These are phyloP conservation scores for Rotaria macrura DNA, from an alignment of 2,888 invertebrate genomes.

Conservation along the genomic window DNA sequence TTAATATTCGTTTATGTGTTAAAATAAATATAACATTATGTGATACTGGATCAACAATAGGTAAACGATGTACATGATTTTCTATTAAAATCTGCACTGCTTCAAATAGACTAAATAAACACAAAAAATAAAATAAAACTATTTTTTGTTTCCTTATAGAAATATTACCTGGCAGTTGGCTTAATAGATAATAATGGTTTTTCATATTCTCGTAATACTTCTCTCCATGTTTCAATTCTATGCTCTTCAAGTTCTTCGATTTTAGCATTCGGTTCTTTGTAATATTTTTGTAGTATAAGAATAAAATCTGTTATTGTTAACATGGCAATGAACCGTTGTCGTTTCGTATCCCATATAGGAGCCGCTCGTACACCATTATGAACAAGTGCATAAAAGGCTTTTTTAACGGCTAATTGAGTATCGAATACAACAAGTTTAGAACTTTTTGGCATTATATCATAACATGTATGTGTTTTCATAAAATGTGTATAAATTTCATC, in stretches of 20 bases:
- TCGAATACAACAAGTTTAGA: conserved; percentile 98
- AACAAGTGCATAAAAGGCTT: conserved; percentile 96
- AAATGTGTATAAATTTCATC: conserved; percentile 94
- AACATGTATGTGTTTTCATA: conserved; percentile 98
- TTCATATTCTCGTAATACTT: conserved; percentile 71
- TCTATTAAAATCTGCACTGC: conserved; percentile 82
- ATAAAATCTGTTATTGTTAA: conserved; percentile 98
- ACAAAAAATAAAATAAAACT: conserved; percentile 35
- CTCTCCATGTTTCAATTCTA: conserved; percentile 86
- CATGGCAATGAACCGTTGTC: conserved; percentile 91
- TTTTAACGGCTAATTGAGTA: conserved; percentile 85
- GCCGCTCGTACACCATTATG: conserved; percentile 96
- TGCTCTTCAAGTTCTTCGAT: conserved; percentile 96
- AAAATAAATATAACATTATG: conserved; percentile 95
- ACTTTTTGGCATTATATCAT: conserved; percentile 96
- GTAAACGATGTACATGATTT: conserved; percentile 88
- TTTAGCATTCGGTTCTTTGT: conserved; percentile 70
- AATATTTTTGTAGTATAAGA: conserved; percentile 82
- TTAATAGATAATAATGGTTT: conserved; percentile 77
- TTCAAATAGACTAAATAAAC: conserved; percentile 71
- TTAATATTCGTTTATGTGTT: conserved; percentile 90
- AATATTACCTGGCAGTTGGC: conserved; percentile 65
- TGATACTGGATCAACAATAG: conserved; percentile 84
- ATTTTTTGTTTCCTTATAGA: neutral
- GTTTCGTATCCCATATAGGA: conserved; percentile 85